Base-by-base conservation (phyloP, 2,113 vertebrate species). In the Coptodon rendalli region DNA sequence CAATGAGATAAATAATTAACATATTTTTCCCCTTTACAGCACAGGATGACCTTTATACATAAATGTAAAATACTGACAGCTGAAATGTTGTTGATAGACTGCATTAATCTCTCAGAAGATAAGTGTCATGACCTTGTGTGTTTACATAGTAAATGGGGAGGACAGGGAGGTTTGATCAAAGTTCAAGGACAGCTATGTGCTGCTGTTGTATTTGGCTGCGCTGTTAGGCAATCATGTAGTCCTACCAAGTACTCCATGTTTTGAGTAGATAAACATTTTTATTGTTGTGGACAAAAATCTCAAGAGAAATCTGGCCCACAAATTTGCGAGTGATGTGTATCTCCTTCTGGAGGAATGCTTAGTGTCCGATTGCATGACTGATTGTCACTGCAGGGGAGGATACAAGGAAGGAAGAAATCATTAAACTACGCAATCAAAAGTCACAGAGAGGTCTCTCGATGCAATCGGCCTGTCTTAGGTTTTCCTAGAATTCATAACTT, bases 261-360 rank as follows among this genome's bases (percentile, higher is more conserved):
- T 82, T 31, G 4, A 2, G 7, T 4, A 50, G 6, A 12, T 54
- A 59, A 59, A 82, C 61, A 59, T 2, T 6, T 34, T 83, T 5
- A 17, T 56, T 40, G 10, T 6, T 40, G 22, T 16, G 63, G 59
- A 48, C 56, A 63, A 54, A 13, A 29, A 24, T 83, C 71, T 89
- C 31, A 11, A 29, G 27, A 81, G 31, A 85, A 83, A 81, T 63
- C 24, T 48, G 48, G 7, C 50, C 34, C 19, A 50, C 76, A 76
- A 29, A 61, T 61, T 45, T 80, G 13, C 53, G 24, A 38, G 73
- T 56, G 93, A 94, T 92, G 81, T 54, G 48, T 90, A 92, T 95
- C 88, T 82, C 59, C 24, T 63, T 31, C 73, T 22, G 19, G 12
- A 91, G 56, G 87, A 92, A 91, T 90, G 82, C 54, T 63, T 38